A percentile compares a stretch with the other conserved stretches of the same genome.
Conservation (phyloP, 2,888 invertebrate species). For the Caenorhabditis wallacei region DNA sequence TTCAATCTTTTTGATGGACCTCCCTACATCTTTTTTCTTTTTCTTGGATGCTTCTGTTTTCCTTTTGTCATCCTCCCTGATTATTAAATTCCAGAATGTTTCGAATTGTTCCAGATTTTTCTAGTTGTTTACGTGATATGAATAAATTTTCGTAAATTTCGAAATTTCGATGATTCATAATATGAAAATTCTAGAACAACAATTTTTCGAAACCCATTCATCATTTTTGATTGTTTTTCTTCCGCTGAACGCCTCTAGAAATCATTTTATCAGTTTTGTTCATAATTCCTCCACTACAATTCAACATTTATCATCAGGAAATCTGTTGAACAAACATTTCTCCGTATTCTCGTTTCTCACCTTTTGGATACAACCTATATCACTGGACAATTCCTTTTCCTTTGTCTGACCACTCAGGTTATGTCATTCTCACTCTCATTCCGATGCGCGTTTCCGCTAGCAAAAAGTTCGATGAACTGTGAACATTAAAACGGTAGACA, state of each 20-base stretch:
- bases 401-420: conserved; percentile 41
- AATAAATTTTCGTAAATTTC: neutral
- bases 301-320: conserved; percentile 33
- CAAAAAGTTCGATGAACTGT: conserved; percentile 59
- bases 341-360: conserved; percentile 7
- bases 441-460: neutral
- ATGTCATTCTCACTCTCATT: conserved; percentile 33
- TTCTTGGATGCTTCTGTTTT: conserved; percentile 17
- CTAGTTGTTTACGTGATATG: neutral
- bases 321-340: conserved; percentile 54
- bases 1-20: conserved; percentile 20
- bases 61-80: neutral
- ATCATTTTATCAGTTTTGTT: conserved; percentile 1
- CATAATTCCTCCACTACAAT: too few relatives aligned
- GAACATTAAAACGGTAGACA: conserved; percentile 12
- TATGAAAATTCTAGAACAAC: neutral
- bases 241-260: too few relatives aligned
- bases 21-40: neutral
- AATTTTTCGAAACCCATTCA: neutral
- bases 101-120: neutral
- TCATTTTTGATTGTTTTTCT: neutral
- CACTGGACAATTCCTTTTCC: too few relatives aligned
- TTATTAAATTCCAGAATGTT: neutral
- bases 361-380: conserved; percentile 28
- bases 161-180: neutral